A percentile compares a stretch with the other conserved stretches of the same genome.
Conservation (phyloP, 23 tunicate genomes). For the Phallusia fumigata region DNA sequence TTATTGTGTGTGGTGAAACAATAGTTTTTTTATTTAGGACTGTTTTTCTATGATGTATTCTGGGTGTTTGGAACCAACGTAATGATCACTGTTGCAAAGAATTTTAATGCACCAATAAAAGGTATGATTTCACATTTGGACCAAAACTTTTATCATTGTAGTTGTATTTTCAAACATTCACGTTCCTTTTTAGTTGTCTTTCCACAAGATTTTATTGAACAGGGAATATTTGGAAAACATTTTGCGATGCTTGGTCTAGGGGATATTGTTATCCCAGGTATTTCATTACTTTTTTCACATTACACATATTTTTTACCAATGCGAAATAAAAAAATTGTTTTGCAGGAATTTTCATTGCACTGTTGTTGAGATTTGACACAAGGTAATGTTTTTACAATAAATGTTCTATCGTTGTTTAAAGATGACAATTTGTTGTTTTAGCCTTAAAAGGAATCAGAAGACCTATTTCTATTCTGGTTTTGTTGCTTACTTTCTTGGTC, state of each 20-base stretch:
- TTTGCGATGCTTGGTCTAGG: slow-evolving; percentile 98
- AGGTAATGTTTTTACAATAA: slow-evolving; percentile 25
- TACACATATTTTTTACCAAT: neutral
- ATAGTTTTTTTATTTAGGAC: slow-evolving; percentile 40
- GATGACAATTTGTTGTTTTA: slow-evolving; percentile 4
- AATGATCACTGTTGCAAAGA: slow-evolving; percentile 98
- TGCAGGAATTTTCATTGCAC: slow-evolving; percentile 83
- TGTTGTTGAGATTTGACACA: slow-evolving; percentile 83
- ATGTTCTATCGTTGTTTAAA: neutral
- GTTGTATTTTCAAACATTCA: neutral
- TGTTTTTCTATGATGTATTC: slow-evolving; percentile 97
- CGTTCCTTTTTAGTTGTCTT: slow-evolving; percentile 61
- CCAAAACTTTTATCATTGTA: too few relatives aligned
- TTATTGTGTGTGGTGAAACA: neutral
- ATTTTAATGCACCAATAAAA: slow-evolving; percentile 98
- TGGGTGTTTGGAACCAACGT: slow-evolving; percentile 99
- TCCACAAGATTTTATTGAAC: slow-evolving; percentile 85
- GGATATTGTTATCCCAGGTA: slow-evolving; percentile 98
- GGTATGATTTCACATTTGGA: slow-evolving; percentile 31
- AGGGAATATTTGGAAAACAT: slow-evolving; percentile 75
- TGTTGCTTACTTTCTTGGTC: slow-evolving; percentile 91
- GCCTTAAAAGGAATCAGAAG: slow-evolving; percentile 56
- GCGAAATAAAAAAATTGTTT: slow-evolving; percentile 9
- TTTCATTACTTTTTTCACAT: neutral
- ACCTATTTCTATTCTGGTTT: slow-evolving; percentile 87